These are phyloP conservation scores for Protobothrops mucrosquamatus DNA, from an alignment of 2,113 vertebrate species.

Conservation along the genomic window DNA sequence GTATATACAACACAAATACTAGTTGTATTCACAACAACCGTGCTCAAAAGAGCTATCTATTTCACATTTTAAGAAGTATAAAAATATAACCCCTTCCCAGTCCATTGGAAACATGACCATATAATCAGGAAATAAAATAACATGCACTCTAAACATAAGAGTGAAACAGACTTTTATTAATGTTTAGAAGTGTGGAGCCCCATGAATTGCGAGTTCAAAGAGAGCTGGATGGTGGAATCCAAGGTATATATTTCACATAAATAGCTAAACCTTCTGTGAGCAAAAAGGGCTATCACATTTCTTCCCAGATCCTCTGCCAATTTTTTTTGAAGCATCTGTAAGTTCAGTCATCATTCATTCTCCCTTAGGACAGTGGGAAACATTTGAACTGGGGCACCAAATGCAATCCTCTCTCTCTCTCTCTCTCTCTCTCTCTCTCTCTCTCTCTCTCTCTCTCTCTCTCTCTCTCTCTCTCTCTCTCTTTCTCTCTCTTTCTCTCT, in stretches of 20 bases:
- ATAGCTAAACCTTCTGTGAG: slow-evolving; percentile 41
- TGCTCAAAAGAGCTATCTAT: not conserved
- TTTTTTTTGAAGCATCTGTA: slow-evolving; percentile 26
- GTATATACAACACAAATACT: not conserved
- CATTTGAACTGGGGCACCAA: slow-evolving; percentile 19
- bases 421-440: not conserved
- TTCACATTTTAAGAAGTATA: not conserved
- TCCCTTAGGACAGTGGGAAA: slow-evolving; percentile 27
- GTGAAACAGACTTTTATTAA: not conserved
- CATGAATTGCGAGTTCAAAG: slow-evolving; percentile 38
- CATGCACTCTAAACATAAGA: not conserved
- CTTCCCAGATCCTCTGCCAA: slow-evolving; percentile 38
- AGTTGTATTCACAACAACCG: not conserved
- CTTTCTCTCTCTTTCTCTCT: not conserved
- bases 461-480: not conserved
- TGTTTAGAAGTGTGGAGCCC: not conserved
- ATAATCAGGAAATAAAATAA: not conserved
- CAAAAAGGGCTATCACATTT: slow-evolving; percentile 35
- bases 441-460: not conserved
- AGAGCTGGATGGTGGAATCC: slow-evolving; percentile 15
- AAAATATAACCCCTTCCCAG: not conserved
- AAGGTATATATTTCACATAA: slow-evolving; percentile 25
- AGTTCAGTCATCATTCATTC: slow-evolving; percentile 22
- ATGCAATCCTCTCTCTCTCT: not conserved
- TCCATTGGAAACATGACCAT: not conserved